phyloP scores from a whole-genome alignment of 2,888 invertebrate genomes.

The Vesta saturnalis region DNA sequence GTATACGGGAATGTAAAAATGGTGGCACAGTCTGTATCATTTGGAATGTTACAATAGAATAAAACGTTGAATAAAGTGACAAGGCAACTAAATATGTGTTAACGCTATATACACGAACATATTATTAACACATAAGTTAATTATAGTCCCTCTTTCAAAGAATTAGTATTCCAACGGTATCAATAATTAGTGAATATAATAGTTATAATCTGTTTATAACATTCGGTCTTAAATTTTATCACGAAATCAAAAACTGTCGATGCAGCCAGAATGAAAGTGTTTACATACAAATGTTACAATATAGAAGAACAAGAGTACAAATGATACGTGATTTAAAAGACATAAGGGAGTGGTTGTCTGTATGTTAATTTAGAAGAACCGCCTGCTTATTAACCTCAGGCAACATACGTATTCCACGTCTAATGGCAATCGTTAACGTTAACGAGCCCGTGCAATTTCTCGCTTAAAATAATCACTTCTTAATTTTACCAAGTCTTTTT shows the following conservation, averaged over 20 bases:
- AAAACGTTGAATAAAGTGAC: too few relatives aligned
- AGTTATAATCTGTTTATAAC: too few relatives aligned
- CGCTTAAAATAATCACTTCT: conserved; percentile 33
- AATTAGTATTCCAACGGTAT: too few relatives aligned
- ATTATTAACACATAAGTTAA: too few relatives aligned
- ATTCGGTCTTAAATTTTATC: background rate
- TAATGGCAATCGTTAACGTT: conserved; percentile 39
- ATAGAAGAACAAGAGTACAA: too few relatives aligned
- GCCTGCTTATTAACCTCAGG: conserved; percentile 33
- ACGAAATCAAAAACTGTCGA: background rate
- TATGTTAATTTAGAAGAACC: conserved; percentile 38
- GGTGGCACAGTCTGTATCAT: too few relatives aligned
- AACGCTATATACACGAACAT: too few relatives aligned
- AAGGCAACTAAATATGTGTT: too few relatives aligned
- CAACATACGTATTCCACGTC: conserved; percentile 32
- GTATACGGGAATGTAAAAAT: too few relatives aligned
- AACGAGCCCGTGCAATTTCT: conserved; percentile 38
- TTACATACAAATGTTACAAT: background rate
- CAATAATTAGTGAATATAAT: too few relatives aligned
- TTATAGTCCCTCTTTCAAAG: too few relatives aligned
- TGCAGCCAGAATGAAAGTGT: background rate
- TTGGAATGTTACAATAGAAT: too few relatives aligned
- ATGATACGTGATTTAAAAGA: conserved; percentile 20
- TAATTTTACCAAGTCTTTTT: conserved; percentile 32
- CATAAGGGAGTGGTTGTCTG: conserved; percentile 20